Evolutionary conservation across 2,797 vertebrate genomes (phyloP), one percentile per base, ranked within the genome.

Genomic region (Danio choprae): DNA sequence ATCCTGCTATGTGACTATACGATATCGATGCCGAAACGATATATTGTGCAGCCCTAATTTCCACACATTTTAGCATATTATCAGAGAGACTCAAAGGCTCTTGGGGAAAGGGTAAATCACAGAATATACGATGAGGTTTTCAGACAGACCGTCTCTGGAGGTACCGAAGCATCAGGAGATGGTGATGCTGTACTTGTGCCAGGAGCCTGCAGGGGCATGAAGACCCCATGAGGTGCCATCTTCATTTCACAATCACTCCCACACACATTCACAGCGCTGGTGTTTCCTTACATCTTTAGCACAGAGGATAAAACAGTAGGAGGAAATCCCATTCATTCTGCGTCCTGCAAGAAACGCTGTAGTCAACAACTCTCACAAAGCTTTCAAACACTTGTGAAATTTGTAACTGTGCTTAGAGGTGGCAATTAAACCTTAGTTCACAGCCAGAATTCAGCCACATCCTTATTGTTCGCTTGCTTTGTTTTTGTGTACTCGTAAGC

Each of bases 241-340:
- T 59, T 22, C 43, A 44, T 60, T 74, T 74, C 71, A 74, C 55
- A 58, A 60, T 74, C 56, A 5, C 71, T 74, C 55, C 56, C 41
- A 46, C 55, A 60, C 56, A 60, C 71, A 16, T 53, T 70, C 69
- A 71, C 51, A 71, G 40, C 18, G 38, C 51, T 71, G 69, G 51
- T 43, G 69, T 71, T 56, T 56, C 43, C 69, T 15, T 55, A 15
- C 38, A 56, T 56, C 36, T 56, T 55, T 38, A 12, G 18, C 38
- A 7, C 12, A 18, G 50, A 56, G 13, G 69, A 72, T 56, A 72
- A 72, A 72, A 56, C 69, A 56, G 69, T 22, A 4, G 38, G 38
- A 41, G 51, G 69, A 72, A 72, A 72, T 72, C 69, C 43, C 44
- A 72, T 72, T 72, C 69, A 72, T 56, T 72, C 69, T 36, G 41